Evolutionary conservation across 1,140 invertebrate genomes (phyloP), one percentile per base, ranked within the genome.

Genomic region (Drosophila nebulosa): DNA sequence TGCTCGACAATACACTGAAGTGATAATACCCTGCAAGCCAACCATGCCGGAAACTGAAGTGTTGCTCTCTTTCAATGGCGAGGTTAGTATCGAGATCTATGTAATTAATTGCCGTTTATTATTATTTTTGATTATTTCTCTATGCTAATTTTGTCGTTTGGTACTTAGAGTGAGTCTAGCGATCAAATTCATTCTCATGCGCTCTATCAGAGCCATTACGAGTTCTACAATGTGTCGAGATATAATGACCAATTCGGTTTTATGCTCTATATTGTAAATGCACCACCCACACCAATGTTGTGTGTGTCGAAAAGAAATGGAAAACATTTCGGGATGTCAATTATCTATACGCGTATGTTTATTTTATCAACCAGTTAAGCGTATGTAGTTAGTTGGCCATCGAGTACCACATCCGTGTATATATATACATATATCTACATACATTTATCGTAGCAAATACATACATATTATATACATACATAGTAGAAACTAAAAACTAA

Each of bases 21-120:
- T 92, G 10, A 77, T 93, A 12, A 93, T 95, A 74, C 94, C 94
- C 69, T 96, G 95, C 92, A 93, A 94, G 76, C 95, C 95, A 52
- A 94, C 95, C 27, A 94, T 94, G 39, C 95, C 95, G 9, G 92
- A 94, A 74, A 92, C 94, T 26, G 91, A 93, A 36, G 93, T 96
- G 3, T 71, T 91, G 46, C 91, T 95, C 35, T 70, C 78, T 12
- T 90, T 92, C 78, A 81, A 79, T 56, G 85, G 91, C 18, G 75
- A 89, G 58, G 80, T 91, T 5, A 68, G 83, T 70, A 14, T 9
- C 6, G 9, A 4, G 5, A n/a, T 32, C 14, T 10, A 2, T 10
- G 6, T 57, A 7, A 0, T 30, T 9, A 32, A 32, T 9, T 30
- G 1, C 18, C 14, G 6, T 14, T 55, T 18, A 12, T 22, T 12